Percentiles rank a stretch among this genome's conserved stretches.
Conservation (phyloP, 2,888 invertebrate species). For the Drosophila imparisetae region DNA sequence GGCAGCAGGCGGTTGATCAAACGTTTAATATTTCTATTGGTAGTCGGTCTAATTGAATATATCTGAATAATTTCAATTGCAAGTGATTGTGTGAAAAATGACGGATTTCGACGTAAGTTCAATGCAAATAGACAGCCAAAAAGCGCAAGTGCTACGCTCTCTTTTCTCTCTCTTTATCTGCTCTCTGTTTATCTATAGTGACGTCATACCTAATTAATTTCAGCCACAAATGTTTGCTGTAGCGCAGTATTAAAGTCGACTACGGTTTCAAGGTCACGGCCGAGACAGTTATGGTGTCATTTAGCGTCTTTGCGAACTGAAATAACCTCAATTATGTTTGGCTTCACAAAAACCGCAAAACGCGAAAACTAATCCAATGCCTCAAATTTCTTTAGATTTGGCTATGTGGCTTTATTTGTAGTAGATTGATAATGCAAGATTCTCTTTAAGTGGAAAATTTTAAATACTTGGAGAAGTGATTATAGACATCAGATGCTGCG, state of each 20-base stretch:
- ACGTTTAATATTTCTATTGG: constrained; percentile 25
- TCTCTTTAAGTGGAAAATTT: constrained; percentile 5
- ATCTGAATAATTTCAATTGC: constrained; percentile 48
- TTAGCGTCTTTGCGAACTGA: constrained; percentile 2
- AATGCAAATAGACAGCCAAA: background rate
- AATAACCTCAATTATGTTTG: constrained; percentile 38
- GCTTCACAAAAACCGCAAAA: constrained; percentile 24
- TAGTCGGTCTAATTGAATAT: constrained; percentile 48
- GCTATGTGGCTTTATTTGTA: background rate
- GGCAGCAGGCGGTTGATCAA: constrained; percentile 57
- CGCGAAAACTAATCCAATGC: background rate
- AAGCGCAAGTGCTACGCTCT: constrained; percentile 11
- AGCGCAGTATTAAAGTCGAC: constrained; percentile 12
- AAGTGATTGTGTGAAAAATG: constrained; percentile 61
- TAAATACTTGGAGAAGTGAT: background rate
- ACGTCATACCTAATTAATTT: constrained; percentile 54
- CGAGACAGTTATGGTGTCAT: constrained; percentile 11
- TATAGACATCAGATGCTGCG: background rate
- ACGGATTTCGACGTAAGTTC: constrained; percentile 74
- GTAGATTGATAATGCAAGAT: background rate
- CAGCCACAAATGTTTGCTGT: background rate
- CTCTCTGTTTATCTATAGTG: constrained; percentile 57
- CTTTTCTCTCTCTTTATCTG: constrained; percentile 8
- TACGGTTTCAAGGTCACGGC: constrained; percentile 44
- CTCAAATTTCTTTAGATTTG: background rate